Percentiles rank a stretch among this genome's conserved stretches.
Conservation (phyloP, 2,113 vertebrate species). For the Brachyistius frenatus region DNA sequence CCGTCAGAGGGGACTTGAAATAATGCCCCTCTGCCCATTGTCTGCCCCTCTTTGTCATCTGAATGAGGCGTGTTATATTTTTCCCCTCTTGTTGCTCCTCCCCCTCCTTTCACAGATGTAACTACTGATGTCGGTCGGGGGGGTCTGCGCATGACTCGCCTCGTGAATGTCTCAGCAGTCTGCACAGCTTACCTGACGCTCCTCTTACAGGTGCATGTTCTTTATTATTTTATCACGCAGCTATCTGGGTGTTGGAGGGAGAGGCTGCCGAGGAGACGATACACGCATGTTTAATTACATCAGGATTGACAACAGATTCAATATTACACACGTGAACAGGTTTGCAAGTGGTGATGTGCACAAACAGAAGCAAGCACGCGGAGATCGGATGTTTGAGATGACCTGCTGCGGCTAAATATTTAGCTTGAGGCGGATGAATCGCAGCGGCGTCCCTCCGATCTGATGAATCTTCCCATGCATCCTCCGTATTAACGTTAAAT, state of each 20-base stretch:
- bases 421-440: neutral
- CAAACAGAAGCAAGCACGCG: too few relatives aligned
- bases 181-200: conserved; percentile 23
- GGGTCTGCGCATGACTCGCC: conserved; percentile 42
- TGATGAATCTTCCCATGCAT: conserved; percentile 4
- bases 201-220: conserved; percentile 46
- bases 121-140: conserved; percentile 39
- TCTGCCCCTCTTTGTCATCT: conserved; percentile 69
- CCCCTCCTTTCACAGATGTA: conserved; percentile 58
- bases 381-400: too few relatives aligned
- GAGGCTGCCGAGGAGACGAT: conserved; percentile 40
- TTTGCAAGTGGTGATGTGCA: conserved; percentile 15
- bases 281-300: conserved; percentile 32
- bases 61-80: conserved; percentile 55
- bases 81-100: conserved; percentile 37
- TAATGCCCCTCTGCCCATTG: conserved; percentile 63
- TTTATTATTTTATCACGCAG: conserved; percentile 51
- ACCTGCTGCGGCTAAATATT: too few relatives aligned
- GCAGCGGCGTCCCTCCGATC: conserved; percentile 41
- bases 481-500: conserved; percentile 58
- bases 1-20: conserved; percentile 74
- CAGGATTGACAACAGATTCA: conserved; percentile 30
- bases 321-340: conserved; percentile 8
- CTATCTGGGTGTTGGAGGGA: conserved; percentile 44
- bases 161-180: conserved; percentile 51